Conservation (phyloP, 2,888 invertebrate genomes). For the Loripinus fragilis region DNA sequence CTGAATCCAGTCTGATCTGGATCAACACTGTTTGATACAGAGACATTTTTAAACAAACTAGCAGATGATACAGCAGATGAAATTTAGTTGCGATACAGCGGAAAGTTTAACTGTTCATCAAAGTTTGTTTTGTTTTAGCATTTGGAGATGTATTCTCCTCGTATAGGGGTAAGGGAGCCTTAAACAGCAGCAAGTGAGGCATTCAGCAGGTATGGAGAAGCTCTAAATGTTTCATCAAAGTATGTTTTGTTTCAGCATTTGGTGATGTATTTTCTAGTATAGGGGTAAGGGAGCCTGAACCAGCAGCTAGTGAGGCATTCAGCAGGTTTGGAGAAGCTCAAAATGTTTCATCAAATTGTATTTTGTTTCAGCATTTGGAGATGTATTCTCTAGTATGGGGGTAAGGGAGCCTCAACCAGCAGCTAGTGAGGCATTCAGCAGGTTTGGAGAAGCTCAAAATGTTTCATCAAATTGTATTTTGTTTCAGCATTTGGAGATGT, state of each 20-base stretch:
- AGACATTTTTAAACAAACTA: too few species aligned
- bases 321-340: too few species aligned
- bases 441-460: too few species aligned
- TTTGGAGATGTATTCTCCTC: conserved; percentile 98
- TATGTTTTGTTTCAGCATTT: conserved; percentile 87
- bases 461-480: too few species aligned
- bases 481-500: conserved; percentile 94
- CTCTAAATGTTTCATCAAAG: too few species aligned
- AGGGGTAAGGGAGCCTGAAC: conserved; percentile 97
- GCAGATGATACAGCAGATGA: too few species aligned
- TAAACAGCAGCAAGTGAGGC: conserved; percentile 97
- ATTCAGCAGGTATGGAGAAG: too few species aligned
- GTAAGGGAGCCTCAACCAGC: conserved; percentile 97
- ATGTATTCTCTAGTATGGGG: conserved; percentile 96
- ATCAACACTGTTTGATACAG: too few species aligned
- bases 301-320: conserved; percentile 97
- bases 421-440: conserved; percentile 97
- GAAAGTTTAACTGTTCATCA: too few species aligned
- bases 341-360: too few species aligned
- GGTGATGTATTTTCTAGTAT: conserved; percentile 97
- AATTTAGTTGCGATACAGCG: too few species aligned
- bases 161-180: conserved; percentile 97
- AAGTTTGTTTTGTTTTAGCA: conserved; percentile 85
- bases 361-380: conserved; percentile 90
- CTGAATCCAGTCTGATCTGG: too few species aligned